phyloP scores from a whole-genome alignment of 2,888 invertebrate genomes.

The Folsomia manolachei region DNA sequence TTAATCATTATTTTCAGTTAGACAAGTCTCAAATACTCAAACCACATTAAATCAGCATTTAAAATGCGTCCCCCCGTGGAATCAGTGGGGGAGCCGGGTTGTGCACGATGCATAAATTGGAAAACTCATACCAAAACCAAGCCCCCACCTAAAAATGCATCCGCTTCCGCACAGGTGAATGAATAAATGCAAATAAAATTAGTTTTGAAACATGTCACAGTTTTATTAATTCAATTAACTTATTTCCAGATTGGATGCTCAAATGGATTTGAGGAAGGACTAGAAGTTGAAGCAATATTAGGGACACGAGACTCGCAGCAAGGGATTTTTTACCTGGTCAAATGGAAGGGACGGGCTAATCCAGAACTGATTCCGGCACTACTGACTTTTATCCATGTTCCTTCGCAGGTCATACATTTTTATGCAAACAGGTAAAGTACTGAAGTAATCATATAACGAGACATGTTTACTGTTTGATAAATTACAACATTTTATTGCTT shows the following conservation, averaged over 20 bases:
- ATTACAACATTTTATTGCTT: no score
- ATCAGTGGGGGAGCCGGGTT: not conserved
- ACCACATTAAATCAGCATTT: no score
- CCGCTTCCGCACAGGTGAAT: no score
- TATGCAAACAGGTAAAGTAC: not conserved
- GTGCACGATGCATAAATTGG: not conserved
- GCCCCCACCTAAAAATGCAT: not conserved
- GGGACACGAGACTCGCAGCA: not conserved
- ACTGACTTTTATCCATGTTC: not conserved
- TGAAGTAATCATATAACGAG: no score
- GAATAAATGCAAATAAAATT: not conserved
- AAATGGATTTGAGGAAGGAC: slow-evolving; percentile 9
- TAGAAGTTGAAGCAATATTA: not conserved
- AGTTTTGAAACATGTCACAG: no score
- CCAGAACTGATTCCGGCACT: not conserved
- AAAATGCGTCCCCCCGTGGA: not conserved
- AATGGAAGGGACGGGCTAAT: not conserved
- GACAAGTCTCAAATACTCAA: no score
- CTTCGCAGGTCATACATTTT: not conserved
- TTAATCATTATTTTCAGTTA: no score
- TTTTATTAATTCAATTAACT: no score
- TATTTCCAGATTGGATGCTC: not conserved
- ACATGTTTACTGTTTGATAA: no score
- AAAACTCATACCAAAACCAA: not conserved
- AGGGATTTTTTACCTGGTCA: slow-evolving; percentile 3